Conservation (phyloP, 1,140 invertebrate species). For the Metaphire vulgaris region DNA sequence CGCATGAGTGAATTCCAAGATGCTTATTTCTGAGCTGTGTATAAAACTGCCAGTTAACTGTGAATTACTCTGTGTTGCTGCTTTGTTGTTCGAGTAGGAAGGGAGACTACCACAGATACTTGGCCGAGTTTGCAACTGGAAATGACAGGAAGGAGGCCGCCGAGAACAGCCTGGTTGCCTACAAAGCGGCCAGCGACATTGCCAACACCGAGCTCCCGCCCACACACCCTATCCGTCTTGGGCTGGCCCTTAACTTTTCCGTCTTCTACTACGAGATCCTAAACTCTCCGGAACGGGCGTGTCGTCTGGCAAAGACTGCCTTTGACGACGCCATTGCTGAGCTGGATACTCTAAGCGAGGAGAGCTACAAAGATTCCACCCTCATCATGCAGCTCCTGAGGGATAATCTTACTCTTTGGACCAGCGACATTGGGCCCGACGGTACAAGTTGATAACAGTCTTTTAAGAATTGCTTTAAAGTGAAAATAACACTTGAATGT, state of each 20-base stretch:
- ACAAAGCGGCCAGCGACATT: slow-evolving; percentile 97
- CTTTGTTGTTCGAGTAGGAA: too few relatives aligned
- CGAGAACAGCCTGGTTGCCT: slow-evolving; percentile 84
- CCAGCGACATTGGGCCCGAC: slow-evolving; percentile 68
- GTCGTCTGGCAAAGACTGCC: slow-evolving; percentile 58
- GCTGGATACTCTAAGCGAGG: slow-evolving; percentile 90
- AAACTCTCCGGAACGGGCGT: slow-evolving; percentile 74
- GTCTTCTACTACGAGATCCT: slow-evolving; percentile 98
- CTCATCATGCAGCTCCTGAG: slow-evolving; percentile 96
- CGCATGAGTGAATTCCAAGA: too few relatives aligned
- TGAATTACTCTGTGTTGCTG: too few relatives aligned
- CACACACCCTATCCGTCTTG: slow-evolving; percentile 88
- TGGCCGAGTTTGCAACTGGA: slow-evolving; percentile 95
- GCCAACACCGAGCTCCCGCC: slow-evolving; percentile 97
- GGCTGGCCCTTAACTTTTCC: slow-evolving; percentile 86
- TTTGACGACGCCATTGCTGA: slow-evolving; percentile 98
- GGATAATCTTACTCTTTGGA: slow-evolving; percentile 97
- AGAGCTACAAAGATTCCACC: slow-evolving; percentile 97
- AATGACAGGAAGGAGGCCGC: slow-evolving; percentile 85
- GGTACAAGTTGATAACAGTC: too few relatives aligned
- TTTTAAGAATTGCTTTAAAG: too few relatives aligned
- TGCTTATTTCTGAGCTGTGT: too few relatives aligned
- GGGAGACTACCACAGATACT: slow-evolving; percentile 98
- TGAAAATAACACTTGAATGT: too few relatives aligned
- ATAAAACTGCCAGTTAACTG: too few relatives aligned